Base-by-base conservation (phyloP, 2,113 vertebrate species). In the Blennius ocellaris region DNA sequence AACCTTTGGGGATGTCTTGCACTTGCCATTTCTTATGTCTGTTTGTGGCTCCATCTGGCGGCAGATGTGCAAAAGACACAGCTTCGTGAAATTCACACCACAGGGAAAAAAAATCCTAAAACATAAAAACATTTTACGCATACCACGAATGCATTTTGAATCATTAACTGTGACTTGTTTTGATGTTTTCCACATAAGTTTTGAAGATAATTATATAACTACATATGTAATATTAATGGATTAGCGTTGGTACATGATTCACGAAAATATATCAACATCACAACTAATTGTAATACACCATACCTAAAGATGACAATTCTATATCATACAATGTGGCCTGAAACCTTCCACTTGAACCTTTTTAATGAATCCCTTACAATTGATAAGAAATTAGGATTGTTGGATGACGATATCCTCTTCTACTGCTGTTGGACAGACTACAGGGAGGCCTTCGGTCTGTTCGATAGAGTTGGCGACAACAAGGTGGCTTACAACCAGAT, bases 371-470 rank as follows among this genome's bases (percentile, higher is more conserved):
- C 10, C 15, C 0, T 41, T 1, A 0, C 44, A 44, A 11, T 21
- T 52, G 11, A 17, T 63, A 44, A 51, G 2, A 0, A 12, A 6
- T 17, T 0, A 40, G 16, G 8, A 15, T 50, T 8, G 21, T 41
- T 11, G 36, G 6, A 7, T 30, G 9, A 11, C 38, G 6, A 38
- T 39, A 7, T 40, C 6, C 11, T 72, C 53, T 36, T 49, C 8
- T 69, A 21, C 44, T 10, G 54, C 17, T 9, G 5, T 12, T 66
- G 51, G 8, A 8, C 92, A 99, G 98, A 99, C 76, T 99, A 97
- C 95, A 99, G 94, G 91, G 98, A 99, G 93, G 97, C 98, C 14
- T 99, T 99, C 75, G 96, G 97, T 77, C 96, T 99, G 84, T 99
- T 97, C 56, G 98, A 99, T 95, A 97, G 96, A 88, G 96, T 97